Percentiles rank a stretch among this genome's conserved stretches.
These are phyloP conservation scores for Campylomormyrus tamandua DNA, from an alignment of 2,113 vertebrate genomes.

Conservation along the genomic window DNA sequence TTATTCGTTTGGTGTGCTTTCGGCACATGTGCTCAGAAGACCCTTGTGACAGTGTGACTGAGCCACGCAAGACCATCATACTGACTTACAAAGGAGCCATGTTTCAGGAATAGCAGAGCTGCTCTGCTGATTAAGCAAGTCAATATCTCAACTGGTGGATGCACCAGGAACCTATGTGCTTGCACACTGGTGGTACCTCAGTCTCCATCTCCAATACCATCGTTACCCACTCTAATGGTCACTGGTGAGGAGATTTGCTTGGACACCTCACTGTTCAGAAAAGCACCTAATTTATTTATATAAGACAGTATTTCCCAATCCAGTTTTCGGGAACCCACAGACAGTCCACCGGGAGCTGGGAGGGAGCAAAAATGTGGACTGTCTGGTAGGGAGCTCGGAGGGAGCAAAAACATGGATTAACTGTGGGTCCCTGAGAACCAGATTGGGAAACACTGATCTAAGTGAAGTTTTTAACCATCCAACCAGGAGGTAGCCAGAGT, in stretches of 20 bases:
- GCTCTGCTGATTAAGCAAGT: not conserved
- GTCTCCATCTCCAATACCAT: not conserved
- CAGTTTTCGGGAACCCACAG: no score
- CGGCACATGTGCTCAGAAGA: no score
- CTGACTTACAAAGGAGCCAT: not conserved
- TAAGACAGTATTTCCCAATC: no score
- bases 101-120: not conserved
- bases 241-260: not conserved
- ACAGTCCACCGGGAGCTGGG: no score
- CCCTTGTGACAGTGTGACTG: not conserved
- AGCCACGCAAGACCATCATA: not conserved
- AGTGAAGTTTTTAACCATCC: not conserved
- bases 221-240: not conserved
- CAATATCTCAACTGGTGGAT: not conserved
- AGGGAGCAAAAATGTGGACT: no score
- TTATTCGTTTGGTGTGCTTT: not conserved
- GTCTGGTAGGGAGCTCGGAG: no score
- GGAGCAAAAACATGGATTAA: no score
- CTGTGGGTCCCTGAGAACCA: no score
- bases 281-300: not conserved
- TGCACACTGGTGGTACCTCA: not conserved
- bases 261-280: not conserved
- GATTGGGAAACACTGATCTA: not conserved
- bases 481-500: not conserved
- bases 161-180: not conserved